These are phyloP conservation scores for Lathronympha strigana DNA, from an alignment of 2,888 invertebrate genomes.

Conservation along the genomic window DNA sequence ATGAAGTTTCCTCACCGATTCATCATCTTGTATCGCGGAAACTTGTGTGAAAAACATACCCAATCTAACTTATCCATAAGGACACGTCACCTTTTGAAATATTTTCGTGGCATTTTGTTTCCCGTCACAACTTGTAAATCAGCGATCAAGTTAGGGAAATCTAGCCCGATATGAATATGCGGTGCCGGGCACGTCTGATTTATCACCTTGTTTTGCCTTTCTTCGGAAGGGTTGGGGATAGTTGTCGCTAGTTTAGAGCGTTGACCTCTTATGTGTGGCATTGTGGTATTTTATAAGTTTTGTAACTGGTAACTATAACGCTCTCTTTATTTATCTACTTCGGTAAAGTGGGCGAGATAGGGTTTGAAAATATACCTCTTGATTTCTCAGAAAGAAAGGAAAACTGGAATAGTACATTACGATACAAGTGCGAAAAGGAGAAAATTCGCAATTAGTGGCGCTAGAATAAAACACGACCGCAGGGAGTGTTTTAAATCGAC, in stretches of 20 bases:
- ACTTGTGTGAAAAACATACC: background rate
- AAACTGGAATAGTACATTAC: too few species aligned
- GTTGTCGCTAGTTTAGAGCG: constrained; percentile 14
- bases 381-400: too few species aligned
- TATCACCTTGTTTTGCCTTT: constrained; percentile 53
- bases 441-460: too few species aligned
- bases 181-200: constrained; percentile 60
- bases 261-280: constrained; percentile 23
- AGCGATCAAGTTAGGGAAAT: constrained; percentile 20
- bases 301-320: background rate
- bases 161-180: constrained; percentile 43
- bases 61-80: background rate
- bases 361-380: too few species aligned
- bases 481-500: too few species aligned
- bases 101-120: constrained; percentile 4
- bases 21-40: too few species aligned
- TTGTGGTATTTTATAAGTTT: constrained; percentile 26
- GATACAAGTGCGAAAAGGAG: too few species aligned
- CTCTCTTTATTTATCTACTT: too few species aligned
- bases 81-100: background rate
- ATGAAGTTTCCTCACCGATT: background rate
- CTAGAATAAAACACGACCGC: too few species aligned
- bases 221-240: constrained; percentile 33
- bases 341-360: too few species aligned
- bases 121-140: constrained; percentile 13